A percentile compares a stretch with the other conserved stretches of the same genome.
Conservation (phyloP, 2,888 invertebrate species). For the Ligdia adustata region DNA sequence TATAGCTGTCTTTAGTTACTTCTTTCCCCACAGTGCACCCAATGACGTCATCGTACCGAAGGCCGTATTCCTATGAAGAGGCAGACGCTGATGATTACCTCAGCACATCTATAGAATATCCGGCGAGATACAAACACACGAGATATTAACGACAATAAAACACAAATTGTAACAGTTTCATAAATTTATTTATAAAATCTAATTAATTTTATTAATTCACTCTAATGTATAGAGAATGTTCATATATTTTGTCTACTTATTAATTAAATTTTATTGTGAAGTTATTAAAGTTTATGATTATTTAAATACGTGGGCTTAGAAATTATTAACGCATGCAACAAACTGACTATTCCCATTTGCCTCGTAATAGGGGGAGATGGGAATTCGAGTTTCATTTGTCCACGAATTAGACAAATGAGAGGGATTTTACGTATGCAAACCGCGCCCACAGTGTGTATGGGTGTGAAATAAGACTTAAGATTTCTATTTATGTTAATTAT, state of each 20-base stretch:
- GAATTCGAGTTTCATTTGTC: no score
- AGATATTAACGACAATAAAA: not conserved
- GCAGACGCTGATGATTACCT: slow-evolving; percentile 50
- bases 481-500: no score
- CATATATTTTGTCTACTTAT: slow-evolving; percentile 27
- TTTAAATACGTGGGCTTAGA: no score
- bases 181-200: slow-evolving; percentile 37
- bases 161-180: slow-evolving; percentile 5
- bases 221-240: slow-evolving; percentile 14
- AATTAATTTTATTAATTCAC: slow-evolving; percentile 19
- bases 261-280: slow-evolving; percentile 19
- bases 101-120: slow-evolving; percentile 54
- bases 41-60: slow-evolving; percentile 42
- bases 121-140: slow-evolving; percentile 42
- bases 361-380: no score
- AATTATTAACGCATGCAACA: no score
- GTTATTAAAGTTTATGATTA: not conserved
- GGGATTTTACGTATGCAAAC: no score
- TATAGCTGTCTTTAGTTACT: no score
- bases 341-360: no score
- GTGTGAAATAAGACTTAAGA: no score
- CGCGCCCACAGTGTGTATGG: no score
- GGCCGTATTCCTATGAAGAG: slow-evolving; percentile 43
- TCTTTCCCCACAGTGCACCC: slow-evolving; percentile 37
- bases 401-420: no score